Evolutionary conservation across 2,797 vertebrate genomes (phyloP), one percentile per base, ranked within the genome.

Genomic region (Manis pentadactyla): DNA sequence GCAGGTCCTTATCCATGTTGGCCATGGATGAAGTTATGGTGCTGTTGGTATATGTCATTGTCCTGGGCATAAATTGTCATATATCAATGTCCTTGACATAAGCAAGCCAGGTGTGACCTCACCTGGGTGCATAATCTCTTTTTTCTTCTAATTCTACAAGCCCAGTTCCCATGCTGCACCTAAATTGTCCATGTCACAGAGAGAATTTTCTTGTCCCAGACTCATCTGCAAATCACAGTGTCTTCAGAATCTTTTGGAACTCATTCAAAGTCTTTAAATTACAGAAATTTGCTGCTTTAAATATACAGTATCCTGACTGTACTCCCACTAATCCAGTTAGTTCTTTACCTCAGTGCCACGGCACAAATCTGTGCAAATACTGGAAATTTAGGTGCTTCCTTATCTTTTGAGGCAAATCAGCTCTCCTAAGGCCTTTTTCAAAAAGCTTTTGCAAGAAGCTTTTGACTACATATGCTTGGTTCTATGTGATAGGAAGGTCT

Each of bases 371-470:
- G 29, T 49, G 29, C 57, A 94, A 85, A 85, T 73, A 27, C 25
- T 95, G 51, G 13, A 92, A 84, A 87, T 85, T 87, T 23, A 73
- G 29, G 90, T 73, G 27, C 25, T 42, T 73, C 18, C 49, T 91
- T 78, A 87, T 53, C 34, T 94, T 69, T 88, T 74, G 83, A 55
- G 73, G 51, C 18, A 92, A 86, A 74, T 88, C 73, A 66, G 2
- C 55, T 92, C 34, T 90, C 29, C 37, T 42, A 63, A 78, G 34
- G 25, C 19, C 10, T 49, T 79, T 25, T 42, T 94, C n/a, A 91
- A 96, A 94, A 88, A 74, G 7, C 18, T 85, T 96, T 95, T 66
- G 51, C 19, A 75, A 90, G 81, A 73, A 69, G 1, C 64, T 92
- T 84, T 75, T 87, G 10, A 69, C 46, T 84, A 49, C 39, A 31